These are phyloP conservation scores for Hyperopisus bebe DNA, from an alignment of 2,113 vertebrate genomes.

Conservation along the genomic window DNA sequence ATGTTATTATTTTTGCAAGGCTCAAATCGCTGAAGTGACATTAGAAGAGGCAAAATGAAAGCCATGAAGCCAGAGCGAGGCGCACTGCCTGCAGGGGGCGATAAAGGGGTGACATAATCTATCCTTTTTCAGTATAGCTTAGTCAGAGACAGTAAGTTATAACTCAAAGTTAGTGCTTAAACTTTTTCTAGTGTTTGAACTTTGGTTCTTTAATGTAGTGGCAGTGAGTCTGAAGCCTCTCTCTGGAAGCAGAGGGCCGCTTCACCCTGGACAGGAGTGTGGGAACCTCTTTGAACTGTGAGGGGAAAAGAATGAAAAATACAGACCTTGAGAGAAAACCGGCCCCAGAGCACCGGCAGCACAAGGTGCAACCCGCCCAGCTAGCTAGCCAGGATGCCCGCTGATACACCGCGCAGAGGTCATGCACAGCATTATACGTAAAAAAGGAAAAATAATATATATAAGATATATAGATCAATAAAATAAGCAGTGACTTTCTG, in stretches of 20 bases:
- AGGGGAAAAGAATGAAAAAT: neutral
- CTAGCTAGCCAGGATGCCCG: neutral
- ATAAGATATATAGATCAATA: neutral
- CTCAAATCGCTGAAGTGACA: neutral
- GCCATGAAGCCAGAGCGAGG: neutral
- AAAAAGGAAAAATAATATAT: neutral
- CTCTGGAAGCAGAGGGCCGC: neutral
- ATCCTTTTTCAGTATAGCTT: neutral
- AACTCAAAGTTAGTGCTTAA: neutral
- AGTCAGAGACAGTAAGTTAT: neutral
- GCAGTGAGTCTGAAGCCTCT: neutral
- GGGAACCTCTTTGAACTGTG: neutral
- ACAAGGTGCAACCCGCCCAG: neutral
- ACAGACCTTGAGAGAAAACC: neutral
- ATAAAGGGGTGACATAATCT: neutral
- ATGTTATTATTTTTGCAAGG: neutral
- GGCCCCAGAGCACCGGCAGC: neutral
- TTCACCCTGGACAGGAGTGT: neutral
- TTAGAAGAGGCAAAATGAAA: neutral
- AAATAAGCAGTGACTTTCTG: neutral
- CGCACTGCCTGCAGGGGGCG: neutral
- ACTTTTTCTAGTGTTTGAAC: neutral
- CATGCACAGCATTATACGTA: neutral
- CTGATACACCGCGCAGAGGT: neutral
- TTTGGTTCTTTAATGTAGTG: neutral